Percentiles rank a stretch among this genome's conserved stretches.
Evolutionary conservation across 2,888 invertebrate genomes (phyloP).

Genomic region (Nineta flava): DNA sequence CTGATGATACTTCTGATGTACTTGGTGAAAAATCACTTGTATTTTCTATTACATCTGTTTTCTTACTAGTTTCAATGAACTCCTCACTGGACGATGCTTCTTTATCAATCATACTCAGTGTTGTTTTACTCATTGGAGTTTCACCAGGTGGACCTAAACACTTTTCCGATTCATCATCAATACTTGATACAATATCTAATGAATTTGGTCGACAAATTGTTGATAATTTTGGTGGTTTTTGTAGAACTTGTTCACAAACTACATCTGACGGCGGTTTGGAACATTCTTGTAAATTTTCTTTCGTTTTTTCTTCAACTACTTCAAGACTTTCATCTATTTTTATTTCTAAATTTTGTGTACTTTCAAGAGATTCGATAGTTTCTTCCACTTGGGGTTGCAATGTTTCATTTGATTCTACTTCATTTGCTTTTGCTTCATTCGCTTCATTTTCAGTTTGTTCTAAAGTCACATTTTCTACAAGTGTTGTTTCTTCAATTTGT

Average conservation of each 20-base stretch:
- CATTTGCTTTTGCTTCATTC: neutral
- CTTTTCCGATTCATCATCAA: neutral
- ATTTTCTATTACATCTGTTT: neutral
- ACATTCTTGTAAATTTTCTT: too few species aligned
- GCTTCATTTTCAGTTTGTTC: conserved; percentile 2
- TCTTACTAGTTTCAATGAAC: neutral
- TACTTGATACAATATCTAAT: conserved; percentile 8
- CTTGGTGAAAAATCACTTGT: conserved; percentile 7
- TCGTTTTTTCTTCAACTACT: neutral
- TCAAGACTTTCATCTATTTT: neutral
- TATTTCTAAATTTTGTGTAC: neutral
- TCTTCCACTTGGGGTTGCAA: conserved; percentile 5
- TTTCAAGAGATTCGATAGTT: neutral
- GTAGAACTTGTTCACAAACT: neutral
- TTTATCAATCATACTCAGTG: neutral
- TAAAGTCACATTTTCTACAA: neutral
- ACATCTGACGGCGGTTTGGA: neutral
- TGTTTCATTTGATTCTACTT: neutral
- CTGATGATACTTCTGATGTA: conserved; percentile 9
- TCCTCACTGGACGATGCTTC: neutral
- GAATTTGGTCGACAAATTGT: conserved; percentile 9
- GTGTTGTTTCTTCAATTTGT: neutral
- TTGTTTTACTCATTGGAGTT: conserved; percentile 4
- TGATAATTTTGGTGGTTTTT: neutral
- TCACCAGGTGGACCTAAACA: conserved; percentile 5